Evolutionary conservation across 2,797 vertebrate species (phyloP), one percentile per base, ranked within the genome.

Genomic region (Coilia nasus): DNA sequence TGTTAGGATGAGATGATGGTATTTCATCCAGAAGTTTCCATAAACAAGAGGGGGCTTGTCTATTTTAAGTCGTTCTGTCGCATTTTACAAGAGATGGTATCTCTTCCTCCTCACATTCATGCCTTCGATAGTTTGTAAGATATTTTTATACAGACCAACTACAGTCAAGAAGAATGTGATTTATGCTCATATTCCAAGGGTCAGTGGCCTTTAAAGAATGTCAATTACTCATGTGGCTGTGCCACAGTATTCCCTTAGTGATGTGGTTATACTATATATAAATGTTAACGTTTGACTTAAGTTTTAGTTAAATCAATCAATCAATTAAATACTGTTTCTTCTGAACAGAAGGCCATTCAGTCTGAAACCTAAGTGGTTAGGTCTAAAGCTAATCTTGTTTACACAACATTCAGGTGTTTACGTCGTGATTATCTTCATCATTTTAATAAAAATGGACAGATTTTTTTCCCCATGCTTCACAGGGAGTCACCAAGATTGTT

Each of bases 11-110:
- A 78, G 17, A 44, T 44, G 35, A 35, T 2, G 9, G 9, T 54
- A 14, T 90, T 88, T 83, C 86, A 85, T 86, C 83, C 87, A 89
- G 88, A 87, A 86, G 83, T 81, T 89, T 84, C 82, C 67, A 2
- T 86, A 86, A 86, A 87, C 84, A 84, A 67, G 83, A 83, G 67
- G 81, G 47, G 82, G 28, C 67, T 75, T 75, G 71, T 83, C 85
- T 62, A 83, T 86, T 60, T 85, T 88, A 88, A 83, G 85, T 59
- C 81, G 82, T 78, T 78, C 41, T 6, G 4, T 44, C 19, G 3
- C 31, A 41, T 41, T 19, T 35, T 0, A 35, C 7, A 78, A 78
- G 14, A 17, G 31, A 78, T 41, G 31, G 17, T 41, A 78, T 44
- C 17, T 78, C 17, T 35, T 78, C 35, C 67, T 14, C 31, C 71